Evolutionary conservation across 2,888 invertebrate species (phyloP).

Genomic region (Pollenia griseotomentosa): DNA sequence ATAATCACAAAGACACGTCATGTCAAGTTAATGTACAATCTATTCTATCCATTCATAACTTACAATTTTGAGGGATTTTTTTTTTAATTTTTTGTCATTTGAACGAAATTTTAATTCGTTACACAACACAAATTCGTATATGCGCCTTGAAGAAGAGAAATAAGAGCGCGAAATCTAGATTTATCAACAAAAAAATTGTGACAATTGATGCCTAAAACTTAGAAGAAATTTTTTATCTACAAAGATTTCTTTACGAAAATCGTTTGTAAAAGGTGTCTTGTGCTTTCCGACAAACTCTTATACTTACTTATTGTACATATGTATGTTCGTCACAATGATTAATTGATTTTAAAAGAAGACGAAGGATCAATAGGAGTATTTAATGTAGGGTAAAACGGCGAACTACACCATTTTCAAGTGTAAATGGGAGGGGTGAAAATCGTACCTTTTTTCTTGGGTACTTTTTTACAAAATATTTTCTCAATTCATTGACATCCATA

Average conservation of each 20-base stretch:
- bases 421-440: neutral
- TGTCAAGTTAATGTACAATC: constrained; percentile 15
- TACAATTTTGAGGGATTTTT: constrained; percentile 33
- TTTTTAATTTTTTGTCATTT: constrained; percentile 48
- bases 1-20: constrained; percentile 26
- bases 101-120: constrained; percentile 24
- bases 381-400: constrained; percentile 7
- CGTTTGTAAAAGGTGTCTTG: constrained; percentile 35
- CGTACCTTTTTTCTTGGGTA: too few relatives aligned
- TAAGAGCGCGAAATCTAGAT: constrained; percentile 31
- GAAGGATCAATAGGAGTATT: constrained; percentile 27
- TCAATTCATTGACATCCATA: too few relatives aligned
- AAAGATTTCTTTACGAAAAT: constrained; percentile 1
- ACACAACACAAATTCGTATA: constrained; percentile 30
- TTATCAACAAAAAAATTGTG: constrained; percentile 31
- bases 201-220: constrained; percentile 35
- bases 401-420: neutral
- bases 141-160: neutral
- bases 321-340: constrained; percentile 43
- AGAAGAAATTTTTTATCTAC: constrained; percentile 2
- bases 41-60: neutral
- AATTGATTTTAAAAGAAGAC: constrained; percentile 45
- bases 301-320: neutral
- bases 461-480: too few relatives aligned
- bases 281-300: neutral